Evolutionary conservation across 2,888 invertebrate genomes (phyloP), one percentile per base, ranked within the genome.

Genomic region (Caenorhabditis wallacei): DNA sequence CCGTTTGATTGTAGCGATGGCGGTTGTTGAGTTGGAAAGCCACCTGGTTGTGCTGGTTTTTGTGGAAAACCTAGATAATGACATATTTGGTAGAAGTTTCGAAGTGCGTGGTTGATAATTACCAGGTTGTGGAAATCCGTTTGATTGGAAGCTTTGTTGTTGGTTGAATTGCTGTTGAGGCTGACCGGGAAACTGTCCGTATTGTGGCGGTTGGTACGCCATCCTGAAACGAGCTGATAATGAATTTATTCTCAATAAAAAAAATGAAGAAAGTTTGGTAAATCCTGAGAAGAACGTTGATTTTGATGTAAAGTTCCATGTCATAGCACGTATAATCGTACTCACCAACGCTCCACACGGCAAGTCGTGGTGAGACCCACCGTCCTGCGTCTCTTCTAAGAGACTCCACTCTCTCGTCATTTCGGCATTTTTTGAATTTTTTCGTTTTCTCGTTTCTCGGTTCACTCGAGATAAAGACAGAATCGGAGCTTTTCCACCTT

Each of bases 231-330:
- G n/a, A n/a, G n/a, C n/a, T n/a, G n/a, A 16, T n/a, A 20, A 8
- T 16, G 16, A 2, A 40, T 40, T 10, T 13, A 2, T 35, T 35
- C 35, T 8, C 40, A 40, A 40, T 10, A 40, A 35, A 20, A 64
- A 26, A 71, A 40, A 26, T 1, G 4, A 43, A n/a, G 46, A 74
- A 80, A 46, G 11, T 26, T 18, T 10, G 53, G 40, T 48, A 69
- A 61, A 76, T 68, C 69, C 43, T 24, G 59, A 24, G 63, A 35
- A 40, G 70, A 69, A 72, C 64, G 61, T 51, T 51, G 69, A 69
- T 20, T 75, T 81, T 40, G 75, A 63, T 66, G 64, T 71, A 75
- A 82, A 82, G 82, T 82, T 82, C 82, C 82, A 82, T 82, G 82
- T 82, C 82, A 82, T 48, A 68, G 66, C 64, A 30, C 20, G 20